phyloP scores from a whole-genome alignment of 2,113 vertebrate genomes.

The Oreochromis tanganicae region DNA sequence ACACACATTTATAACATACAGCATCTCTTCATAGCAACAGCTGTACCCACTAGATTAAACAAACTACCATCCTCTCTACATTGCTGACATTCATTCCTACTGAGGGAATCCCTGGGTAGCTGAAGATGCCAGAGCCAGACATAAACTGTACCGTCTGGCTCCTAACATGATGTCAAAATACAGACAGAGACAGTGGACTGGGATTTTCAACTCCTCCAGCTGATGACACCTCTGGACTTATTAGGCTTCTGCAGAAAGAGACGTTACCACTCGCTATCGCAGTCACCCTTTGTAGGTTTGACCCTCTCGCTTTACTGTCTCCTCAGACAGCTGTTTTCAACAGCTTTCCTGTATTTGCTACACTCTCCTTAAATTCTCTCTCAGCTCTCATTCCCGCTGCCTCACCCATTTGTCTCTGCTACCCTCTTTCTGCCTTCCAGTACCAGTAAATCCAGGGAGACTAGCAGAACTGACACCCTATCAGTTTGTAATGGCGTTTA shows the following conservation, averaged over 20 bases:
- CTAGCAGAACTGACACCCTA: not conserved
- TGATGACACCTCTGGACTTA: conserved; percentile 22
- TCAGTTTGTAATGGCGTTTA: conserved; percentile 8
- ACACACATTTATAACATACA: not conserved
- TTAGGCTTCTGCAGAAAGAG: not conserved
- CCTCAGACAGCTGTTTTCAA: not conserved
- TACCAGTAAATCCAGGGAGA: conserved; percentile 7
- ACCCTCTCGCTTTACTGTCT: not conserved
- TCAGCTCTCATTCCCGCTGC: not conserved
- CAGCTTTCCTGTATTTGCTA: not conserved
- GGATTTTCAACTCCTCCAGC: conserved; percentile 1
- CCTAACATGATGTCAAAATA: conserved; percentile 47
- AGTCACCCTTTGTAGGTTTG: not conserved
- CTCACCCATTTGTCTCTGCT: not conserved
- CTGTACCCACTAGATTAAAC: conserved; percentile 46
- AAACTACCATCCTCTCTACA: conserved; percentile 44
- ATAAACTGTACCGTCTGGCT: conserved; percentile 49
- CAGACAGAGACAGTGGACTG: conserved; percentile 3
- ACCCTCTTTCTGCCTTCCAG: not conserved
- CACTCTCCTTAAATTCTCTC: not conserved
- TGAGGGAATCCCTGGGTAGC: conserved; percentile 51
- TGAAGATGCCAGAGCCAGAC: conserved; percentile 23
- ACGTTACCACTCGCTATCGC: not conserved
- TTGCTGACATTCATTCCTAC: conserved; percentile 56
- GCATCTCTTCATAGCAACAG: conserved; percentile 14